Base-by-base conservation (phyloP, 2,113 vertebrate species). In the Salvelinus fontinalis region DNA sequence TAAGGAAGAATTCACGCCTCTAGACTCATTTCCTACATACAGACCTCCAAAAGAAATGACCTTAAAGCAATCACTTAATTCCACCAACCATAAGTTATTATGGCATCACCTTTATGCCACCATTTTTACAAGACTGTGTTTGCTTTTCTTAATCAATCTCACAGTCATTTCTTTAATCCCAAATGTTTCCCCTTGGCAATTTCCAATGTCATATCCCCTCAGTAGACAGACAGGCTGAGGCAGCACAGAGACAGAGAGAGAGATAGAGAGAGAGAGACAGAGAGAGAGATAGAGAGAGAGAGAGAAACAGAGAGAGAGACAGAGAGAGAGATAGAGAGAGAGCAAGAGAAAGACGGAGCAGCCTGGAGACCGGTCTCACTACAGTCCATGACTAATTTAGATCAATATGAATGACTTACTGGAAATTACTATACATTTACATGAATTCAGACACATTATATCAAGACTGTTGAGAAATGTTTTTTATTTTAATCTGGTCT, bases 161-260 rank as follows among this genome's bases (percentile, higher is more conserved):
- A 80, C 79, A 91, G 83, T 89, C 89, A 89, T 88, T 79, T 89
- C 34, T 93, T 93, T 93, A 91, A 93, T 91, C 87, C 86, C 85
- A 89, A 92, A 91, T 91, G 79, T 90, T 92, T 93, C 92, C 91
- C 85, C 89, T 92, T 91, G 89, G 68, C 82, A 81, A 86, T 91
- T 92, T 91, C 90, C 84, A 89, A 91, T 90, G 91, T 84, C 87
- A 84, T 84, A 73, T 70, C 86, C 89, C 82, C 54, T 3, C 34
- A 39, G 34, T 1, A 9, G 8, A 39, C 1, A 2, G 39, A 39
- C 1, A 8, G 34, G 7, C 5, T 26, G 26, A 9, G 2, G 9
- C 1, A 2, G 39, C 26, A 39, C 1, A 9, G 39, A 39, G 39
- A 9, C 0, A 8, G 8, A 39, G 8, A 9, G 8, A 9, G 1